Evolutionary conservation across 2,888 invertebrate genomes (phyloP).

Genomic region (Cataglyphis albicans): DNA sequence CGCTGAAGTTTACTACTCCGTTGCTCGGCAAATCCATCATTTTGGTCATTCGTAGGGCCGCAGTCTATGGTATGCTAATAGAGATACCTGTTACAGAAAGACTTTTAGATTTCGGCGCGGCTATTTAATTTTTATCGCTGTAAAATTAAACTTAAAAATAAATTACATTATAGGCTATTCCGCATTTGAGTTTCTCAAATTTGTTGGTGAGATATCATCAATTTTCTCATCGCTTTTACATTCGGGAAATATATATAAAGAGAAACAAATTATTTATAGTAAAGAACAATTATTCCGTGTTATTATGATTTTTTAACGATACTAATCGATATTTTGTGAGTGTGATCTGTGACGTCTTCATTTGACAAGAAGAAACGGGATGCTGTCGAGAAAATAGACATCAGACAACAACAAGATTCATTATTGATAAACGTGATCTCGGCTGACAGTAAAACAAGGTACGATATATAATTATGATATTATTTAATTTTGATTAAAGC

Average conservation of each 20-base stretch:
- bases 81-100: background rate
- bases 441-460: background rate
- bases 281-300: background rate
- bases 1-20: background rate
- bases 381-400: background rate
- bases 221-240: background rate
- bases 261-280: background rate
- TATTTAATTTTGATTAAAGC: background rate
- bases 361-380: background rate
- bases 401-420: background rate
- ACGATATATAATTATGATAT: background rate
- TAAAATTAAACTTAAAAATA: background rate
- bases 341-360: background rate
- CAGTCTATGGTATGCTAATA: background rate
- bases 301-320: background rate
- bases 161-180: background rate
- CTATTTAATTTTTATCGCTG: background rate
- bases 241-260: background rate
- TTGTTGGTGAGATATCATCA: background rate
- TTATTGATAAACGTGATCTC: background rate
- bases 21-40: background rate
- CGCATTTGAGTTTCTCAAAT: background rate
- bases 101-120: background rate
- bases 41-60: background rate
- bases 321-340: background rate